Percentiles rank a stretch among this genome's conserved stretches.
These are phyloP conservation scores for Irena cyanogastra DNA, from an alignment of 2,113 vertebrate genomes.

Conservation along the genomic window DNA sequence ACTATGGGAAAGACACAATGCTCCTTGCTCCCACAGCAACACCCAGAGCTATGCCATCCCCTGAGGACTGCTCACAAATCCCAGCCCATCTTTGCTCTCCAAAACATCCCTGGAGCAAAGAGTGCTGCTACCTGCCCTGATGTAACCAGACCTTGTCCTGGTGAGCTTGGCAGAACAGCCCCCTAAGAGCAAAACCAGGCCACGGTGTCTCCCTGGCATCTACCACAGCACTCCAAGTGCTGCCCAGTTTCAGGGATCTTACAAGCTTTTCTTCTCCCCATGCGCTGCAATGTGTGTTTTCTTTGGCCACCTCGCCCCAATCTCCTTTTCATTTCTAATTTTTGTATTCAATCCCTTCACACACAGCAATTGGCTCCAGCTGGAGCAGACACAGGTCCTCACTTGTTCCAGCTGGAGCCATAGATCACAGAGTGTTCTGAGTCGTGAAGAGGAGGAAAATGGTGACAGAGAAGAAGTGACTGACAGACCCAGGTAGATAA, in stretches of 20 bases:
- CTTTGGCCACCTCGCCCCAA: constrained; percentile 19
- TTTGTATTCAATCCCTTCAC: constrained; percentile 32
- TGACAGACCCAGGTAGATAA: not conserved
- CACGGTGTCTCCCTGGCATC: not conserved
- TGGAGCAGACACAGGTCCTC: constrained; percentile 40
- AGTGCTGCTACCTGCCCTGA: not conserved
- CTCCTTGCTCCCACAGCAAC: not conserved
- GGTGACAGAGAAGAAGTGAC: not conserved
- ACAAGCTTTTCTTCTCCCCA: constrained; percentile 32
- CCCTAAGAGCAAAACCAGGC: not conserved
- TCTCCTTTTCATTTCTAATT: constrained; percentile 54
- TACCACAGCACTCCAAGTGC: not conserved
- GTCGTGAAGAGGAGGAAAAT: not conserved
- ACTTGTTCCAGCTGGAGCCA: constrained; percentile 11
- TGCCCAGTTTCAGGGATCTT: constrained; percentile 36
- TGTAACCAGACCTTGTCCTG: not conserved
- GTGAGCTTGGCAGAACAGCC: not conserved
- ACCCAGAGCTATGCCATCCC: not conserved
- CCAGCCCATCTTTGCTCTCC: not conserved
- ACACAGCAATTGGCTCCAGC: constrained; percentile 3
- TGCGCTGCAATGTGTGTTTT: constrained; percentile 40
- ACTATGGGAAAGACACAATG: not conserved
- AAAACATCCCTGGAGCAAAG: not conserved
- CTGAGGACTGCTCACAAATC: not conserved
- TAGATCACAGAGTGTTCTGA: not conserved